A percentile compares a stretch with the other conserved stretches of the same genome.
phyloP scores from a whole-genome alignment of 2,797 vertebrate species.

The Coracias cyanogaster region DNA sequence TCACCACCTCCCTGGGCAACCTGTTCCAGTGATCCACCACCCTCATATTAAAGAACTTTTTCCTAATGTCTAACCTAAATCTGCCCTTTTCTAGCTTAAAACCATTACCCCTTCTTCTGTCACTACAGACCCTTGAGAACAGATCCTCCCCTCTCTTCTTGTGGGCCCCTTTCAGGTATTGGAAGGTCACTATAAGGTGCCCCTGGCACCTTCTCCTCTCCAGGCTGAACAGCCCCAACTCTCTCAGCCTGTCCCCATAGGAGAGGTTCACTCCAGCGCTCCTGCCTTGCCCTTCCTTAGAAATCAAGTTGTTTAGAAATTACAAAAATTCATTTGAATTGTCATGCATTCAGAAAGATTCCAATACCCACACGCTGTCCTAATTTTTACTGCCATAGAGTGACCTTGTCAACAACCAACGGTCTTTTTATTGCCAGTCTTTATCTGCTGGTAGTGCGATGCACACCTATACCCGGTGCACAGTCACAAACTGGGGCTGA shows the following conservation, averaged over 20 bases:
- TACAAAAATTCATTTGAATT: background rate
- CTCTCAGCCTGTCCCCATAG: background rate
- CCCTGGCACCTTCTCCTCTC: too few relatives aligned
- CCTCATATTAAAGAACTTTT: too few relatives aligned
- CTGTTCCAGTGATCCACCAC: too few relatives aligned
- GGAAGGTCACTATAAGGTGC: background rate
- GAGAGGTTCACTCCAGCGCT: background rate
- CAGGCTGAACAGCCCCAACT: background rate
- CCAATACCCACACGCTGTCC: background rate
- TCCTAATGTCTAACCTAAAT: too few relatives aligned
- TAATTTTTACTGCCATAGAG: background rate
- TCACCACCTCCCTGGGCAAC: too few relatives aligned
- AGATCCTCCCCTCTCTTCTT: too few relatives aligned
- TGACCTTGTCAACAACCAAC: background rate
- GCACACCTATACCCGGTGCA: fast-evolving
- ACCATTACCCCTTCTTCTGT: too few relatives aligned
- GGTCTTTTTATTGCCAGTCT: background rate
- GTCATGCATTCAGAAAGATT: background rate
- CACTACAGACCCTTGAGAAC: too few relatives aligned
- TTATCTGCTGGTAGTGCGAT: fast-evolving
- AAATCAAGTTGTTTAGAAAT: background rate
- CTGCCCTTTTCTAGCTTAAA: too few relatives aligned
- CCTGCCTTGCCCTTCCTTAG: background rate
- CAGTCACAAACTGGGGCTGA: background rate
- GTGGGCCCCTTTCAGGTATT: too few relatives aligned